Evolutionary conservation across 2,888 invertebrate genomes (phyloP), one percentile per base, ranked within the genome.

Genomic region (Lasius platythorax): DNA sequence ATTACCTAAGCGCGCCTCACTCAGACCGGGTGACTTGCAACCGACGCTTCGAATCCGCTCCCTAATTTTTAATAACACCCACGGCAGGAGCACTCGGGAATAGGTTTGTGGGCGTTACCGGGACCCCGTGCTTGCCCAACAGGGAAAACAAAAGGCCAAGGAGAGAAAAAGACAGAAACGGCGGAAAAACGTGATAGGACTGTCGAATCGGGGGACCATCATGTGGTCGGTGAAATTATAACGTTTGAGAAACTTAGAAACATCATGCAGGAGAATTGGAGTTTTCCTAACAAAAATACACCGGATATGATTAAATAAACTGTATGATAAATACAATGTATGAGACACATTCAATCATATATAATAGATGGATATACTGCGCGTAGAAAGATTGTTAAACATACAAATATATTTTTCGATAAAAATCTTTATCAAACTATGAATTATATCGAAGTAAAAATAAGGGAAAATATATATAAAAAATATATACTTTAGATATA

Each of bases 11-110:
- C 89, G 88, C 87, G 88, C 90, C 85, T 85, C 91, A 92, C 92
- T 93, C 92, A 92, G 89, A 50, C 61, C 82, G 91, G 85, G 88
- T 93, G 93, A 93, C 93, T 92, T 92, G 93, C 93, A 93, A 68
- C 74, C 87, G 78, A 66, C 85, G 88, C 85, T 86, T 78, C 86
- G 84, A 87, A 85, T 88, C 88, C 87, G 68, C 84, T 85, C 86
- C 88, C 85, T 91, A 90, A 91, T 91, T 91, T 91, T 91, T 90
- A 91, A 91, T 91, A 91, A 91, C 89, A 87, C 84, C 91, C 83
- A 87, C 86, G 84, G 76, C 67, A 53, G 64, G 18, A 73, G 33
- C 37, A 37, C 63, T 66, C 82, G 74, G 81, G 81, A 85, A 83
- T 88, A 81, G 87, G 81, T 90, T 89, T 88, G 87, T 87, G 74